Evolutionary conservation across 2,797 vertebrate species (phyloP).

Genomic region (Graptemys geographica): DNA sequence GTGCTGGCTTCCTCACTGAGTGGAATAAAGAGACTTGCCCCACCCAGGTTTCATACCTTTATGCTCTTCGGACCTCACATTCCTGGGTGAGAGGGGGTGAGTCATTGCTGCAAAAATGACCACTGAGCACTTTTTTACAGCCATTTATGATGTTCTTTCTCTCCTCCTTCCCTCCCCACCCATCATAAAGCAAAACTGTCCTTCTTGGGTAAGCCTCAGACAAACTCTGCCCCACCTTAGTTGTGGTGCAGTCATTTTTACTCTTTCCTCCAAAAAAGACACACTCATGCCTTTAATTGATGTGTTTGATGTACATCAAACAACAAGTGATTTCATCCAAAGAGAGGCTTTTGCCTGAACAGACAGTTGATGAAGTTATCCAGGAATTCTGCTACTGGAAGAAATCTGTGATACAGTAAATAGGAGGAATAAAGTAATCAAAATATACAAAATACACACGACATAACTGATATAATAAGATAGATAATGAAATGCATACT

Average conservation of each 20-base stretch:
- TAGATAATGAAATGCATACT: not conserved
- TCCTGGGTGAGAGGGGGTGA: too few relatives aligned
- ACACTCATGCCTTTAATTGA: not conserved
- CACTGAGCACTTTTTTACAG: too few relatives aligned
- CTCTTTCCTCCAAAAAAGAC: not conserved
- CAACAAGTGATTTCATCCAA: not conserved
- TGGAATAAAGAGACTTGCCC: too few relatives aligned
- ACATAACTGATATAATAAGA: not conserved
- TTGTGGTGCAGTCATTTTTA: not conserved
- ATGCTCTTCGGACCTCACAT: too few relatives aligned
- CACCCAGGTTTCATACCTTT: too few relatives aligned
- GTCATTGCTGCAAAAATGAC: too few relatives aligned
- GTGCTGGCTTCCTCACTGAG: too few relatives aligned
- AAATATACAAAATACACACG: not conserved
- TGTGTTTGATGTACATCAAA: not conserved
- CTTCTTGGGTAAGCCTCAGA: too few relatives aligned
- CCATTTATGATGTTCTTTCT: too few relatives aligned
- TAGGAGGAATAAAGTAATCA: not conserved
- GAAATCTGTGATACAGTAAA: not conserved
- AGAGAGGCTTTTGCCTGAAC: not conserved
- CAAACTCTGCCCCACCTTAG: too few relatives aligned
- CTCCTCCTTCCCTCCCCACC: too few relatives aligned
- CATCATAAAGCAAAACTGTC: too few relatives aligned
- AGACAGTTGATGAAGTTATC: not conserved
- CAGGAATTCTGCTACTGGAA: not conserved